A percentile compares a stretch with the other conserved stretches of the same genome.
phyloP scores from a whole-genome alignment of 1,140 invertebrate genomes.

The Eueides isabella region DNA sequence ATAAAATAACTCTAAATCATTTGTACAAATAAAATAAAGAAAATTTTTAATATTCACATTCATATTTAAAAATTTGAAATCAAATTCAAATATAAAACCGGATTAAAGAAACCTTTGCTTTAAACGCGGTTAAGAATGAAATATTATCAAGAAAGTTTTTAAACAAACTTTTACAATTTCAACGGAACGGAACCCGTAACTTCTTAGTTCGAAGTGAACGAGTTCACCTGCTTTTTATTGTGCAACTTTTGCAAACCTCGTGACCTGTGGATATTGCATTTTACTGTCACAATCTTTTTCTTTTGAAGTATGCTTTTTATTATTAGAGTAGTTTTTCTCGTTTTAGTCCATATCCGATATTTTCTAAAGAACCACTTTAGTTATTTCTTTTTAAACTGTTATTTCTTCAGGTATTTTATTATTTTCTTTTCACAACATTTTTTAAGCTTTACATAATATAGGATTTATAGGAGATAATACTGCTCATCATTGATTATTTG shows the following conservation, averaged over 20 bases:
- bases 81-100: slow-evolving; percentile 4
- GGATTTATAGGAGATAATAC: background rate
- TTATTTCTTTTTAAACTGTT: background rate
- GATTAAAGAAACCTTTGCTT: background rate
- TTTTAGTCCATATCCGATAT: background rate
- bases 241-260: slow-evolving; percentile 46
- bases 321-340: slow-evolving; percentile 21
- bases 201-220: slow-evolving; percentile 43
- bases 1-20: no score
- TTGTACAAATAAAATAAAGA: background rate
- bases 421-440: background rate
- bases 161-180: slow-evolving; percentile 49
- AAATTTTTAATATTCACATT: background rate
- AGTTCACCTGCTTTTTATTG: slow-evolving; percentile 50
- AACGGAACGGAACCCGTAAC: slow-evolving; percentile 44
- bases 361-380: slow-evolving; percentile 8
- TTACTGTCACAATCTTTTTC: slow-evolving; percentile 29
- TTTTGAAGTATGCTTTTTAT: slow-evolving; percentile 25
- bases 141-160: slow-evolving; percentile 42
- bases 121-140: slow-evolving; percentile 24
- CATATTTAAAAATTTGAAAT: background rate
- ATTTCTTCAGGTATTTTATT: background rate
- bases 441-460: background rate
- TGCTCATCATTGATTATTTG: background rate
- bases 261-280: slow-evolving; percentile 41